These are phyloP conservation scores for Verasper variegatus DNA, from an alignment of 2,113 vertebrate species.

Conservation along the genomic window DNA sequence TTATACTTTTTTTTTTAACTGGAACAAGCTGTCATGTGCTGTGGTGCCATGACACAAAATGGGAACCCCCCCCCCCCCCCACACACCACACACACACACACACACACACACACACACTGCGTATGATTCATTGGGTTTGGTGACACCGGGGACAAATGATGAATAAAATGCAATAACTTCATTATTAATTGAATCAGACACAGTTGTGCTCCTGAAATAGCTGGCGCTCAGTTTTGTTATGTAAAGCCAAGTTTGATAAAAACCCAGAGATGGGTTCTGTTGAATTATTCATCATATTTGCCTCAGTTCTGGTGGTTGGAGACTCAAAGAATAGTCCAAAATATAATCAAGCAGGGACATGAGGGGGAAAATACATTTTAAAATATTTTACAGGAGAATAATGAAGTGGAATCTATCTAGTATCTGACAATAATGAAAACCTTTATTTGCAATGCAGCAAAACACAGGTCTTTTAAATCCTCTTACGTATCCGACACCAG, in stretches of 20 bases:
- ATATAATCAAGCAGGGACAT: neutral
- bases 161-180: constrained; percentile 63
- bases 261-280: constrained; percentile 40
- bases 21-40: constrained; percentile 56
- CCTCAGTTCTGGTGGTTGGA: neutral
- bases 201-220: constrained; percentile 70
- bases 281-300: constrained; percentile 57
- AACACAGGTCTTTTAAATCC: too few relatives aligned
- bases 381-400: too few relatives aligned
- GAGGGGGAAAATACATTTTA: too few relatives aligned
- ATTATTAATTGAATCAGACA: constrained; percentile 72
- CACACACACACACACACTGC: too few relatives aligned
- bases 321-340: neutral
- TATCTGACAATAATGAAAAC: too few relatives aligned
- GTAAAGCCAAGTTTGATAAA: constrained; percentile 48
- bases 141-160: constrained; percentile 60
- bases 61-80: neutral
- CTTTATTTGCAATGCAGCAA: too few relatives aligned
- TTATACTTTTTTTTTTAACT: constrained; percentile 31
- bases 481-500: too few relatives aligned
- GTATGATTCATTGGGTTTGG: constrained; percentile 47
- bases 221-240: constrained; percentile 50
- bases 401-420: too few relatives aligned
- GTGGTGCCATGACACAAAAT: constrained; percentile 30
- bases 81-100: too few relatives aligned